Base-by-base conservation (phyloP, 2,888 invertebrate genomes). In the Hyposoter didymator region DNA sequence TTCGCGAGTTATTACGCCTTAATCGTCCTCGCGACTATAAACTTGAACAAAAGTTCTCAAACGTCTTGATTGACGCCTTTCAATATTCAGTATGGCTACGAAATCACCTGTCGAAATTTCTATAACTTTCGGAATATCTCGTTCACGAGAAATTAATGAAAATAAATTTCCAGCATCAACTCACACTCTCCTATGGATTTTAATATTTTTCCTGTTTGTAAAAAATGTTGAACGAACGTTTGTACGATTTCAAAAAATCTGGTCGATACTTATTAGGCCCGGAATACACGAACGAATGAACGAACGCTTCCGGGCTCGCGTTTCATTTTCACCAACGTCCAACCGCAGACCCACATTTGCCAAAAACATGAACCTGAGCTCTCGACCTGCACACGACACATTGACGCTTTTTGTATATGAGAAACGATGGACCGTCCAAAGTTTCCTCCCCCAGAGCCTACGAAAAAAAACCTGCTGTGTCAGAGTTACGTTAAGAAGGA, bases 341-440 rank as follows among this genome's bases (percentile, higher is more conserved):
- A 39, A 62, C 22, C 19, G 35, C 47, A 62, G 47, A 76, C 67
- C 35, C 59, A 66, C 66, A 70, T 62, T 39, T 78, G n/a, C 62
- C 59, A 45, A 39, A 45, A 74, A 45, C 55, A 55, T 22, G 22
- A 45, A n/a, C 62, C 19, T 32, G 7, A 6, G 69, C 47, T 59
- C 19, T 59, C 55, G n/a, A 17, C 62, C 62, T 17, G 19, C 47
- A 32, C 14, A 19, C 49, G 66, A 43, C 22, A 47, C 78, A 66
- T 74, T 59, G n/a, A 66, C 55, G 67, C 19, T 67, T 35, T 52
- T 43, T 32, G 52, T 66, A 69, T 66, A 69, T 82, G 43, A 22
- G 62, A 14, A 49, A 70, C 47, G 39, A 76, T 32, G 35, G 32
- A 49, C 19, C 49, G 47, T 66, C 66, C 49, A 55, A 49, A 45